These are phyloP conservation scores for Eucera pruinosa DNA, from an alignment of 2,888 invertebrate species.

Conservation along the genomic window DNA sequence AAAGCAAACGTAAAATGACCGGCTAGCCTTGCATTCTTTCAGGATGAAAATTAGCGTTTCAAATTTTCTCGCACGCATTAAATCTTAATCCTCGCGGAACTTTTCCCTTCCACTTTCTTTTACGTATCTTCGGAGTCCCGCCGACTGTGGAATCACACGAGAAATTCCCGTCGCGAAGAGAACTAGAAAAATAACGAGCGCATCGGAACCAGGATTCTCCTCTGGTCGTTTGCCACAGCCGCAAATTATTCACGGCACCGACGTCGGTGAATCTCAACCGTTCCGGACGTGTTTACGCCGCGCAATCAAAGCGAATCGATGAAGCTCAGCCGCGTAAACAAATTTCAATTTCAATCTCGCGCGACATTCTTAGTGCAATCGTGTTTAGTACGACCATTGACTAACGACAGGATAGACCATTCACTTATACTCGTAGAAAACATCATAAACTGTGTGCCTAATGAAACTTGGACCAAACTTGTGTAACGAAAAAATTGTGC, in stretches of 20 bases:
- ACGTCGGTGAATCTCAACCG: constrained; percentile 27
- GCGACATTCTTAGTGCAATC: constrained; percentile 6
- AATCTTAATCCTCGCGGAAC: too few species aligned
- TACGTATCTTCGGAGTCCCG: not conserved
- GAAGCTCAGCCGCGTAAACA: constrained; percentile 48
- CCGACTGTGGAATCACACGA: not conserved
- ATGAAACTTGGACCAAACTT: too few species aligned
- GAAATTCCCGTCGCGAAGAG: not conserved
- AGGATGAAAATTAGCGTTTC: too few species aligned
- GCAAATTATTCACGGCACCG: constrained; percentile 53
- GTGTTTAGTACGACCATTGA: too few species aligned
- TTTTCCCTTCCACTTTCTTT: not conserved
- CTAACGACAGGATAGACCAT: too few species aligned
- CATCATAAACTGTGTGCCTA: too few species aligned
- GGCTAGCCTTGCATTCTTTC: too few species aligned
- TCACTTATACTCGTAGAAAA: too few species aligned
- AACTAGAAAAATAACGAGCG: constrained; percentile 38
- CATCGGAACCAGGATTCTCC: not conserved
- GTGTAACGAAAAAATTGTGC: too few species aligned
- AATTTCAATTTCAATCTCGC: constrained; percentile 34
- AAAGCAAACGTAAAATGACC: too few species aligned
- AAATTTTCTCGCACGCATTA: too few species aligned
- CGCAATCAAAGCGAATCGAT: constrained; percentile 61
- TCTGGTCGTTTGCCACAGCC: constrained; percentile 1
- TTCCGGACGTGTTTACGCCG: constrained; percentile 55